phyloP scores from a whole-genome alignment of 2,888 invertebrate genomes.

The Daptonema setosum region DNA sequence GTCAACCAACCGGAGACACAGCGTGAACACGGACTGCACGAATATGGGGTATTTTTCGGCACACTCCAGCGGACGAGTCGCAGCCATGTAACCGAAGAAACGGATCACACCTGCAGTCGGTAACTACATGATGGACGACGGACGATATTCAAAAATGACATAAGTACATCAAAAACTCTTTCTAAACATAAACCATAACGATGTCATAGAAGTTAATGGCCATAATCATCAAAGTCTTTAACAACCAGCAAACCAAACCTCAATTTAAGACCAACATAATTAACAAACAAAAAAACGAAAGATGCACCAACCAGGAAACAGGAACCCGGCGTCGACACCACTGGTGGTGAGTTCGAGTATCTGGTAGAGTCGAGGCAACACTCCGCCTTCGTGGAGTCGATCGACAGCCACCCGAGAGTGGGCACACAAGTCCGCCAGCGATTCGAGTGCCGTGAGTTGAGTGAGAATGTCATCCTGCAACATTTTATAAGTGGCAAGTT shows the following conservation, averaged over 20 bases:
- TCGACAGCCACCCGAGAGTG: neutral
- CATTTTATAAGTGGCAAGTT: no score
- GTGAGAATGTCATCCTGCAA: neutral
- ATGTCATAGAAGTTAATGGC: no score
- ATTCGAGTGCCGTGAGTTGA: neutral
- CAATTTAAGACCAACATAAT: no score
- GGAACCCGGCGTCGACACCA: neutral
- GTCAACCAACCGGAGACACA: neutral
- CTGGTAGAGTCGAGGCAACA: neutral
- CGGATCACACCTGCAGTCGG: neutral
- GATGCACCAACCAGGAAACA: neutral
- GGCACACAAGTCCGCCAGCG: neutral
- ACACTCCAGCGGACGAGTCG: neutral
- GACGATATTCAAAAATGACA: no score
- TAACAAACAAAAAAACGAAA: neutral
- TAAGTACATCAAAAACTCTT: no score
- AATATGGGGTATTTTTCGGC: neutral
- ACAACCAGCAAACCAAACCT: no score
- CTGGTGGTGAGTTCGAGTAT: neutral
- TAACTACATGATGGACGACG: no score
- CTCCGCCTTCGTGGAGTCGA: neutral
- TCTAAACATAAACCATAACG: no score
- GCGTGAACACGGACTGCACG: neutral
- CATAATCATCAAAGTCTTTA: no score
- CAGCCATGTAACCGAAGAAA: neutral